Evolutionary conservation across 2,888 invertebrate species (phyloP).

Genomic region (Drosophila paranaensis): DNA sequence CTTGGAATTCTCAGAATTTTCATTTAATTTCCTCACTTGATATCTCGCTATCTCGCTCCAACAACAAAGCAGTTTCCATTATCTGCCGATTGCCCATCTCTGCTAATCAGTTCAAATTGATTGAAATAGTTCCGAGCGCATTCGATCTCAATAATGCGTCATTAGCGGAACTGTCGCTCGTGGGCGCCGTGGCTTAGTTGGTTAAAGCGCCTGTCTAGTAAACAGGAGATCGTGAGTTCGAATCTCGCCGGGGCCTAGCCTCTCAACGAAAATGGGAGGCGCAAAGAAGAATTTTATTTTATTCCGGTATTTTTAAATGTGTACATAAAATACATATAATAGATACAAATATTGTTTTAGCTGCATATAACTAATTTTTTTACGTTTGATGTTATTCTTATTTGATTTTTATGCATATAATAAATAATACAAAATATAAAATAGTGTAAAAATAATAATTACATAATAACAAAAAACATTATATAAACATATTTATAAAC

Average conservation of each 20-base stretch:
- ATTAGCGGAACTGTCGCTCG: rapidly evolving
- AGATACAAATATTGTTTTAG: not conserved
- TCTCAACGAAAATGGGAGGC: too few relatives aligned
- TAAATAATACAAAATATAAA: too few relatives aligned
- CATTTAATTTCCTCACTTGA: not conserved
- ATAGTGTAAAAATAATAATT: too few relatives aligned
- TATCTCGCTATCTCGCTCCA: constrained; percentile 3
- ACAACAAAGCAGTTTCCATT: constrained; percentile 14
- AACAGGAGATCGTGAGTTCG: constrained; percentile 85
- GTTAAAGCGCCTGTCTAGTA: constrained; percentile 85
- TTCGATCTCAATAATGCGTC: constrained; percentile 24
- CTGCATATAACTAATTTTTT: not conserved
- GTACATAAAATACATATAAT: too few relatives aligned
- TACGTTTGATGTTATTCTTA: too few relatives aligned
- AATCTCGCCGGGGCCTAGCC: constrained; percentile 84
- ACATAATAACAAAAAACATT: too few relatives aligned
- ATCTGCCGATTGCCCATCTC: constrained; percentile 8
- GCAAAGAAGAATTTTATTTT: too few relatives aligned
- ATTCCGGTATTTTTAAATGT: too few relatives aligned
- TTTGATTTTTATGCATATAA: too few relatives aligned
- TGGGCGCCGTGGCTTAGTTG: constrained; percentile 85
- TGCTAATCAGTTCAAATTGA: constrained; percentile 23
- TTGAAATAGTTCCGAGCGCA: not conserved
- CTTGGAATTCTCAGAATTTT: constrained; percentile 12
- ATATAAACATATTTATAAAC: too few relatives aligned